Base-by-base conservation (phyloP, 2,113 vertebrate species). In the Porphyrio hochstetteri region DNA sequence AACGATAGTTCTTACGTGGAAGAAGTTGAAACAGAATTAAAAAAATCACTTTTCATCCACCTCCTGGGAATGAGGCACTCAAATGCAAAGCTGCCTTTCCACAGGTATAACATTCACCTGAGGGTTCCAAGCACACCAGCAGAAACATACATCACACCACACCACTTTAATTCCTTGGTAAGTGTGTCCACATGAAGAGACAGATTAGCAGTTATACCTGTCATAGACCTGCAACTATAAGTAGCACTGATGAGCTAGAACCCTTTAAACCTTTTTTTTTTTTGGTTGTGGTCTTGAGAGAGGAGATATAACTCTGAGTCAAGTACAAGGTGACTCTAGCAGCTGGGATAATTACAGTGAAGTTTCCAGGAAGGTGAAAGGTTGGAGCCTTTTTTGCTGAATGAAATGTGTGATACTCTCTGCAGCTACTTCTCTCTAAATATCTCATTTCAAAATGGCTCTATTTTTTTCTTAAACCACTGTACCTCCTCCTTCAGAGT, bases 381-480 rank as follows among this genome's bases (percentile, higher is more conserved):
- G 15, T 48, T 52, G 27, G 21, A 65, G 6, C 36, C 57, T 71
- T 53, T 29, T 4, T 5, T 29, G 14, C 16, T 33, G 13, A 52
- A 25, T 64, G 71, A 92, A 95, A 60, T 12, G 1, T 33, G 12
- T 40, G 31, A 48, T 44, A 42, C 3, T 53, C 9, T 60, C 71
- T 46, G 38, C 52, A 75, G 44, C 8, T 52, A 33, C 12, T 83
- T 72, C 8, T 72, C 23, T n/a, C 14, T 18, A 63, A 81, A 78
- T 76, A 63, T 44, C 48, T 85, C 5, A n/a, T 75, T 83, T 83
- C 71, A 84, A 93, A 95, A 84, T 69, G 63, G 44, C 36, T 88
- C 68, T 31, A 57, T 83, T 91, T 91, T 91, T 91, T 84, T 78
- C 38, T 65, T 74, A 82, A 91, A 69, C 13, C 0, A 2, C 9